Percentiles rank a stretch among this genome's conserved stretches.
These are phyloP conservation scores for Glaucomys volans DNA, from an alignment of 2,113 vertebrate genomes.

Conservation along the genomic window DNA sequence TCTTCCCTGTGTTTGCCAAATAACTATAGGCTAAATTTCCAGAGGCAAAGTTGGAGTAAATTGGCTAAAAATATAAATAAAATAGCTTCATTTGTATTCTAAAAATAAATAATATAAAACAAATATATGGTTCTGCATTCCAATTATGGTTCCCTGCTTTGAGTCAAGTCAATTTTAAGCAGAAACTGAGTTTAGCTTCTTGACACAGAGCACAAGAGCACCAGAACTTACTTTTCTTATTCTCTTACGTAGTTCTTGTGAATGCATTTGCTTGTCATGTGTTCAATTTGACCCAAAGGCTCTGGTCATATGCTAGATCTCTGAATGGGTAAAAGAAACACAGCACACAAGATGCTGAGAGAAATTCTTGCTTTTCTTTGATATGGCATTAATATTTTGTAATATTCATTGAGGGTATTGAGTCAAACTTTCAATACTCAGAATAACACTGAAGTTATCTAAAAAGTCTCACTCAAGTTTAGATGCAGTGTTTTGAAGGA, in stretches of 20 bases:
- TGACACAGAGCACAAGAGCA: background rate
- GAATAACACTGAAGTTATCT: background rate
- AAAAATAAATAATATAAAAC: conserved; percentile 41
- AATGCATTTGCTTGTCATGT: background rate
- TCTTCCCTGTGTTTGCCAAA: background rate
- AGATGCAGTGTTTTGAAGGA: background rate
- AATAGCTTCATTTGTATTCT: background rate
- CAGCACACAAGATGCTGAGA: background rate
- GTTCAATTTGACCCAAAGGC: background rate
- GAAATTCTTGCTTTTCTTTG: background rate
- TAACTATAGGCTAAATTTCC: conserved; percentile 7
- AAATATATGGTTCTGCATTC: background rate
- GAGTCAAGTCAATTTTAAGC: background rate
- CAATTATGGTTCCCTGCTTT: background rate
- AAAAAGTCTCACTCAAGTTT: background rate
- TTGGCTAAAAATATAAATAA: background rate
- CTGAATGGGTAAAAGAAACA: conserved; percentile 6
- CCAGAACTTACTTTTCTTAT: fast-evolving
- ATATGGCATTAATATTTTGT: background rate
- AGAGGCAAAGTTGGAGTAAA: background rate
- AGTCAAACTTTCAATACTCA: background rate
- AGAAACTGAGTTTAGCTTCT: background rate
- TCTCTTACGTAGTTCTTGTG: background rate
- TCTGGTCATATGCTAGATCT: background rate
- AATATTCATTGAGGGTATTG: background rate